phyloP scores from a whole-genome alignment of 2,797 vertebrate genomes.

The Sebastolobus altivelis region DNA sequence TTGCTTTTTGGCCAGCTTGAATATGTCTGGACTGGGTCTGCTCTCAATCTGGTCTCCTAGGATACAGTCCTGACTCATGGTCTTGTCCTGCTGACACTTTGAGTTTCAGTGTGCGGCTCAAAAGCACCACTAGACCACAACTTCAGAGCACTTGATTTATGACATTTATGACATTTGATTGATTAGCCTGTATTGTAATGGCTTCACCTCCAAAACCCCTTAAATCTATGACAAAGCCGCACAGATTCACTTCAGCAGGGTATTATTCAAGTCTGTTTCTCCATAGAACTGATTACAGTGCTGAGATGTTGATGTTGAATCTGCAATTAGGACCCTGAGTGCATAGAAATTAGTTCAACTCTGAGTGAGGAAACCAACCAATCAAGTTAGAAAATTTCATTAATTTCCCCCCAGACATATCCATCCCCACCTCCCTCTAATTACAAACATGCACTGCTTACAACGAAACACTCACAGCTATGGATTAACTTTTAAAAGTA shows the following conservation, averaged over 20 bases:
- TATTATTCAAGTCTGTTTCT: neutral
- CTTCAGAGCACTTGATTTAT: neutral
- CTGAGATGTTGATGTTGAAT: neutral
- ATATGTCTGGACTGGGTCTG: neutral
- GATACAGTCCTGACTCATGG: neutral
- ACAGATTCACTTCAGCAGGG: neutral
- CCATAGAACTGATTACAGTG: neutral
- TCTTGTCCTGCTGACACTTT: neutral
- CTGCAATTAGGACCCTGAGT: neutral
- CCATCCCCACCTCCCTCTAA: too few species aligned
- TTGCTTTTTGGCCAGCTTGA: neutral
- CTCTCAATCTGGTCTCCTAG: neutral
- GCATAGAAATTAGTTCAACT: neutral
- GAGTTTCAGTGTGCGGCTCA: neutral
- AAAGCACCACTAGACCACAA: neutral
- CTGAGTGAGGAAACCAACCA: neutral
- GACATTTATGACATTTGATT: neutral
- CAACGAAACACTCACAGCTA: neutral
- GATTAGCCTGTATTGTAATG: too few species aligned
- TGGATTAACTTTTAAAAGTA: neutral
- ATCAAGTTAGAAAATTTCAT: neutral
- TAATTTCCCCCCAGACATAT: neutral
- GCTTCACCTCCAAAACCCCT: neutral
- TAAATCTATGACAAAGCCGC: neutral
- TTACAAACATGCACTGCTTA: neutral